Conservation (phyloP, 2,113 vertebrate species). For the Todiramphus chloris region DNA sequence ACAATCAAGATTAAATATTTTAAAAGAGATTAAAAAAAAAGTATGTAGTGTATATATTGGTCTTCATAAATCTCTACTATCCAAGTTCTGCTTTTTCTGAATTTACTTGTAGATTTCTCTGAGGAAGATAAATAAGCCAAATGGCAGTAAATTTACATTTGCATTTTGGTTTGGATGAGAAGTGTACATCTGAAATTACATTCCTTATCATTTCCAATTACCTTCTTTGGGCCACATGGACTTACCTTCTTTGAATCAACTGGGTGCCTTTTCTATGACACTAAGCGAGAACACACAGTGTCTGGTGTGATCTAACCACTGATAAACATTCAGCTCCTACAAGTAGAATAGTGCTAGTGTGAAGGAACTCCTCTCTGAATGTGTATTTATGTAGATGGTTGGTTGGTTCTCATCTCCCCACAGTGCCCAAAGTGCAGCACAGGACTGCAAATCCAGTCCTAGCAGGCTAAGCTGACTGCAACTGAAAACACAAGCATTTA, state of each 20-base stretch:
- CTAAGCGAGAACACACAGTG: neutral
- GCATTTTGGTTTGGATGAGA: neutral
- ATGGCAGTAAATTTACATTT: neutral
- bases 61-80: neutral
- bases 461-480: neutral
- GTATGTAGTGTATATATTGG: neutral
- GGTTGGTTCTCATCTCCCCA: neutral
- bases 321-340: neutral
- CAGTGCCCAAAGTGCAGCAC: neutral
- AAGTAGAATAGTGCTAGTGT: neutral
- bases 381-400: rapidly evolving
- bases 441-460: neutral
- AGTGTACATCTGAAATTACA: neutral
- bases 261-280: rapidly evolving
- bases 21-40: neutral
- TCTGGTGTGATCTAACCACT: neutral
- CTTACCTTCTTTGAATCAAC: neutral
- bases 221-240: neutral
- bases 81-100: neutral
- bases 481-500: neutral
- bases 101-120: neutral
- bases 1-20: neutral
- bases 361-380: neutral
- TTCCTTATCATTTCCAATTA: neutral
- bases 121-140: neutral